Base-by-base conservation (phyloP, 2,888 invertebrate genomes). In the Acronicta aceris region DNA sequence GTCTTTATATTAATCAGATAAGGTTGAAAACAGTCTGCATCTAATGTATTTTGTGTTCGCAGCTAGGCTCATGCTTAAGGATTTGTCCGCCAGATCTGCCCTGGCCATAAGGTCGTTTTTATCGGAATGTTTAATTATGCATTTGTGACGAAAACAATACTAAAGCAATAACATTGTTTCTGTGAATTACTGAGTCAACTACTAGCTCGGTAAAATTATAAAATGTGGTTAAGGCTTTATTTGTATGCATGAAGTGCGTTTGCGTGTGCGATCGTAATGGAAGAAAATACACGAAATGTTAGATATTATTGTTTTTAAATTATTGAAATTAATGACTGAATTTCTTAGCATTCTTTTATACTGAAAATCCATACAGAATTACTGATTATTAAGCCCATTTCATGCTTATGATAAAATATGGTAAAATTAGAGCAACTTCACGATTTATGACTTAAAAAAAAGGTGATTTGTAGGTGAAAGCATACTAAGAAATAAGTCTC, bases 81-180 rank as follows among this genome's bases (percentile, higher is more conserved):
- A 38, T n/a, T n/a, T 38, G 38, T n/a, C 1, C 7, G n/a, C n/a
- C 13, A 4, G 13, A 36, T 36, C 13, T 36, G 36, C 36, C n/a
- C 38, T 38, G 38, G n/a, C 6, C 6, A 36, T 38, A 54, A 69
- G 70, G 74, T 56, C 8, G 43, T 60, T 67, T 56, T 51, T 60
- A 55, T 65, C 72, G 75, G 74, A 76, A 63, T 76, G 60, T 76
- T 73, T n/a, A n/a, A n/a, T n/a, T 46, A 30, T 54, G 41, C 38
- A 55, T 55, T 52, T 55, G 61, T 59, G 43, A 49, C 40, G 16
- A 55, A 38, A 40, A 40, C 46, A 43, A 49, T 47, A 36, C 10
- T 62, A 43, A 53, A 64, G 78, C 61, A 71, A 64, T 77, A 49
- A 77, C 41, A 42, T 40, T 9, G 25, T 41, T 30, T 42, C 40